phyloP scores from a whole-genome alignment of 2,113 vertebrate species.

The Gracilinanus agilis region DNA sequence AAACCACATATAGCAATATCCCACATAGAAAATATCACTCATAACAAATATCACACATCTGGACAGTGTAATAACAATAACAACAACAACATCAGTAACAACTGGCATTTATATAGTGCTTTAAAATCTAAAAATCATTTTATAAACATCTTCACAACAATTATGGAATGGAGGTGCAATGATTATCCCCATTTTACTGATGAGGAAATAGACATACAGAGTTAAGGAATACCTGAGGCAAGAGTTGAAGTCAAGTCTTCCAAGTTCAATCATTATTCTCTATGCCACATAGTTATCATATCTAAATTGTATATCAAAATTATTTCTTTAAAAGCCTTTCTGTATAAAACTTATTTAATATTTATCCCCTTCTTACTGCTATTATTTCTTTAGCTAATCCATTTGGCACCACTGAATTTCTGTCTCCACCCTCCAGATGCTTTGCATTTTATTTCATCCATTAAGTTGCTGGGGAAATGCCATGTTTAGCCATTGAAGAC shows the following conservation, averaged over 20 bases:
- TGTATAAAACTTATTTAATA: background rate
- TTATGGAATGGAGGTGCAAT: no score
- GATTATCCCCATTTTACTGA: no score
- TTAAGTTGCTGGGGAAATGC: background rate
- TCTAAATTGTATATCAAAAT: background rate
- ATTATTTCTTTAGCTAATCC: background rate
- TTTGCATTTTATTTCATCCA: constrained; percentile 3
- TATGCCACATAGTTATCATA: background rate
- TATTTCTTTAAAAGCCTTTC: background rate
- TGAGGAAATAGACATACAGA: no score
- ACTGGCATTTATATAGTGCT: background rate
- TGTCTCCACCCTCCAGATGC: background rate
- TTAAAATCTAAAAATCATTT: background rate
- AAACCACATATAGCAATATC: background rate
- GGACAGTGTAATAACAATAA: background rate
- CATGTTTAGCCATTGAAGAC: constrained; percentile 39
- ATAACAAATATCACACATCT: no score
- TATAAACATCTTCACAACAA: no score
- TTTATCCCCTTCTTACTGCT: background rate
- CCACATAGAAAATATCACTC: background rate
- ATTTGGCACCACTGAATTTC: background rate
- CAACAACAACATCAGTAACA: background rate
- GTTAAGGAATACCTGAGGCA: no score
- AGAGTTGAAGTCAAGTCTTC: no score
- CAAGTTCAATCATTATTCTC: no score